Evolutionary conservation across 2,113 vertebrate genomes (phyloP).

Genomic region (Eudyptes chrysolophus): DNA sequence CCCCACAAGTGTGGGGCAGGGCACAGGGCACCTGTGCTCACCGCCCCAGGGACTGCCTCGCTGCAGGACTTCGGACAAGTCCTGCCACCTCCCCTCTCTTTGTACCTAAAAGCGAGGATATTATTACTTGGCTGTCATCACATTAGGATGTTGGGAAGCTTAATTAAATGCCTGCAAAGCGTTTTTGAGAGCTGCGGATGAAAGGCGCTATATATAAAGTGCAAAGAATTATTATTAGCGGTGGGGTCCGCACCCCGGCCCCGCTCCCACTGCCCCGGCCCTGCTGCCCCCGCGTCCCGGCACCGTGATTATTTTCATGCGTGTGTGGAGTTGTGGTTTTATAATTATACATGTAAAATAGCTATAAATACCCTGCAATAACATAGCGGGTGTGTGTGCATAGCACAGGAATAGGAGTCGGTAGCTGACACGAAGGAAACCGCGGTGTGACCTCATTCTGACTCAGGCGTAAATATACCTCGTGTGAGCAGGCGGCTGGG

Average conservation of each 20-base stretch:
- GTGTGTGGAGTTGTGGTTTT: slow-evolving; percentile 8
- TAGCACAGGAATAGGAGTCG: slow-evolving; percentile 48
- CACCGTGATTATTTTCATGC: not conserved
- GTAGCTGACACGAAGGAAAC: slow-evolving; percentile 49
- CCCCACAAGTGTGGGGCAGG: not conserved
- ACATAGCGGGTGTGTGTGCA: slow-evolving; percentile 21
- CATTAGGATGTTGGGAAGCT: slow-evolving; percentile 29
- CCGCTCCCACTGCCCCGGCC: not conserved
- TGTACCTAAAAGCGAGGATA: not conserved
- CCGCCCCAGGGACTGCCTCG: rapidly evolving
- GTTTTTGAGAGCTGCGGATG: not conserved
- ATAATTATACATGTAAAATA: slow-evolving; percentile 43
- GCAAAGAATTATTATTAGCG: slow-evolving; percentile 48
- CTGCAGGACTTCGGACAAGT: not conserved
- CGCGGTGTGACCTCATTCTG: slow-evolving; percentile 53
- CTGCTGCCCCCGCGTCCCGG: not conserved
- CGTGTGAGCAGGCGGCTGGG: not conserved
- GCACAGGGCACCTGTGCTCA: not conserved
- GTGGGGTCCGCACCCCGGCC: not conserved
- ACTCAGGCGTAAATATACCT: slow-evolving; percentile 49
- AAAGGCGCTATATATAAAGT: slow-evolving; percentile 54
- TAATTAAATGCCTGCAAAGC: slow-evolving; percentile 57
- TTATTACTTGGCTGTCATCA: slow-evolving; percentile 46
- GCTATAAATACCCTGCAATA: slow-evolving; percentile 61
- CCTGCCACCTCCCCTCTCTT: not conserved